Evolutionary conservation across 2,888 invertebrate genomes (phyloP), one percentile per base, ranked within the genome.

Genomic region (Chaitophorus viminalis): DNA sequence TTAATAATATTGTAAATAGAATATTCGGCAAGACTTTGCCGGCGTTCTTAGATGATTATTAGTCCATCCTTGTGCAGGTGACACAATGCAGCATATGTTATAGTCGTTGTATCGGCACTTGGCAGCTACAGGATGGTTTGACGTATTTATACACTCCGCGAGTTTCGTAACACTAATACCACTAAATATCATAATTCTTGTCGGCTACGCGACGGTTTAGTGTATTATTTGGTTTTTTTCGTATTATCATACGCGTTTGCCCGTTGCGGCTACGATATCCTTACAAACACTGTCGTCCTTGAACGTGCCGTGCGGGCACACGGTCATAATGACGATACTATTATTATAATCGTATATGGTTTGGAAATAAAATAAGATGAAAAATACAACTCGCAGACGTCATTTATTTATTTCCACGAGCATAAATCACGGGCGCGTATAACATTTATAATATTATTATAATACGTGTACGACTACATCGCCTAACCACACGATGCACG

Each of bases 371-470:
- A 68, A 68, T 9, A 11, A 8, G 8, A 39, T 9, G 21, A 68
- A 68, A 29, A 70, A 70, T 14, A 70, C n/a, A 68, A 68, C 29
- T 8, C 54, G 21, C 8, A 78, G 11, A 17, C 75, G 25, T 33
- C 54, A 54, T 78, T 78, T 78, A 78, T 54, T 54, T 46, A 46
- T 46, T 78, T 78, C 21, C 39, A 78, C 52, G 33, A 54, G 54
- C 54, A 54, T 78, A 78, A 78, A 78, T 78, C 77, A 78, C 77
- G 77, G 29, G 39, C n/a, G 46, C 36, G 14, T 60, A 60, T 25
- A 70, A 70, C 25, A 29, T 29, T n/a, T 68, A 68, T 68, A n/a
- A n/a, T n/a, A n/a, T n/a, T n/a, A n/a, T n/a, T n/a, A n/a, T n/a
- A n/a, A 68, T 68, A 29, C 1, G 25, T 11, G 11, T 68, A 29